Conservation (phyloP, 2,888 invertebrate genomes). For the Polymixis flavicincta region DNA sequence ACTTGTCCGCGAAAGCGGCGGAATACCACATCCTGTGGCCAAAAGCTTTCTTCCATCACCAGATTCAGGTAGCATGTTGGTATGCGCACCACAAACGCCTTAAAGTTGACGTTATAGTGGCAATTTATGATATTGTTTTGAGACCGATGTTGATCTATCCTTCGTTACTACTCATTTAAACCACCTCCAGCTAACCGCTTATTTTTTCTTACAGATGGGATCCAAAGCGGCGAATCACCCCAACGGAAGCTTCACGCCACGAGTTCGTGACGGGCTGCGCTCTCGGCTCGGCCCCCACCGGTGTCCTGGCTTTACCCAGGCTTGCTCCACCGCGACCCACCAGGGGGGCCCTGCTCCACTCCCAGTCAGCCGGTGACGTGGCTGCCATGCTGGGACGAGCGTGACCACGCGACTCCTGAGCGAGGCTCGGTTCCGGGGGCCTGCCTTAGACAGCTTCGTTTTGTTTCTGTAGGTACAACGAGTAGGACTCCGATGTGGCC, state of each 20-base stretch:
- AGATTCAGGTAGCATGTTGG: too few species aligned
- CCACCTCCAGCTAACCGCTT: neutral
- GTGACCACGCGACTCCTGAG: slow-evolving; percentile 88
- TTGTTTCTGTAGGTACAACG: slow-evolving; percentile 45
- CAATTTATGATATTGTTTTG: neutral
- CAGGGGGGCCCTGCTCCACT: slow-evolving; percentile 89
- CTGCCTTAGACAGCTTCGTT: slow-evolving; percentile 61
- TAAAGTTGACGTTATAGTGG: too few species aligned
- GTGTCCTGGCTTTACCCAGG: slow-evolving; percentile 86
- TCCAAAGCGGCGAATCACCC: slow-evolving; percentile 96
- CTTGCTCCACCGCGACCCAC: slow-evolving; percentile 82
- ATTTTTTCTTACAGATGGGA: slow-evolving; percentile 93
- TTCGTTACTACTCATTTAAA: neutral
- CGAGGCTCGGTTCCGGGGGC: slow-evolving; percentile 72
- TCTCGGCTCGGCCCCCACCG: slow-evolving; percentile 84
- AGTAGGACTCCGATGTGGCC: slow-evolving; percentile 57
- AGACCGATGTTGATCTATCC: neutral
- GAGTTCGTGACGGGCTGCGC: slow-evolving; percentile 93
- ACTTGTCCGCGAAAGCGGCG: too few species aligned
- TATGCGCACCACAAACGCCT: too few species aligned
- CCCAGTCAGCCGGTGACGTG: slow-evolving; percentile 92
- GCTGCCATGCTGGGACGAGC: slow-evolving; percentile 92
- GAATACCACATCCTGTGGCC: too few species aligned
- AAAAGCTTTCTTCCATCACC: too few species aligned
- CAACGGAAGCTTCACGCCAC: slow-evolving; percentile 97